phyloP scores from a whole-genome alignment of 2,113 vertebrate genomes.

The Elachura formosa region DNA sequence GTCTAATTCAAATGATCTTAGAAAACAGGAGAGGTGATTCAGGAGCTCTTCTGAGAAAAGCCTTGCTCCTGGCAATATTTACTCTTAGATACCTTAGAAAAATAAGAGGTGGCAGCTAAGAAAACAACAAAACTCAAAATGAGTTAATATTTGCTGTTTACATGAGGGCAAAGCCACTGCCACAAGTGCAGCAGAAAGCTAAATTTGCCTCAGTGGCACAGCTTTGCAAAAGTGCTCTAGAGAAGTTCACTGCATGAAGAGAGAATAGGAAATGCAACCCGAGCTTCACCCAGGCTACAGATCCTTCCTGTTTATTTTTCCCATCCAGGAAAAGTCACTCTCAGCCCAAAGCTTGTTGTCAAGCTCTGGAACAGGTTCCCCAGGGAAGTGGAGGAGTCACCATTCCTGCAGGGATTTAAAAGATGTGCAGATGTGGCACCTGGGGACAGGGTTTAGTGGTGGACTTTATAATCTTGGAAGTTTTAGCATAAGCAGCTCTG shows the following conservation, averaged over 20 bases:
- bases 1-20: background rate
- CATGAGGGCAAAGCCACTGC: background rate
- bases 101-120: background rate
- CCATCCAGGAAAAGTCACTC: background rate
- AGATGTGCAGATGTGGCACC: background rate
- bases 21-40: background rate
- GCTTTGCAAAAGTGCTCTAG: background rate
- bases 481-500: background rate
- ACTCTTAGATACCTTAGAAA: background rate
- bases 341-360: background rate
- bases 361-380: background rate
- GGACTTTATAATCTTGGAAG: background rate
- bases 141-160: background rate
- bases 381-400: background rate
- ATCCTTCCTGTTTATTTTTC: background rate
- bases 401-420: background rate
- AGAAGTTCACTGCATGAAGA: background rate
- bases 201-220: background rate
- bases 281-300: background rate
- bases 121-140: background rate
- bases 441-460: background rate
- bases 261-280: background rate
- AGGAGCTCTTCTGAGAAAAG: background rate
- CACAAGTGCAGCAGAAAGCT: background rate
- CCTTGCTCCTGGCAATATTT: conserved; percentile 5